phyloP scores from a whole-genome alignment of 2,888 invertebrate species.

The Pachydiplax longipennis region DNA sequence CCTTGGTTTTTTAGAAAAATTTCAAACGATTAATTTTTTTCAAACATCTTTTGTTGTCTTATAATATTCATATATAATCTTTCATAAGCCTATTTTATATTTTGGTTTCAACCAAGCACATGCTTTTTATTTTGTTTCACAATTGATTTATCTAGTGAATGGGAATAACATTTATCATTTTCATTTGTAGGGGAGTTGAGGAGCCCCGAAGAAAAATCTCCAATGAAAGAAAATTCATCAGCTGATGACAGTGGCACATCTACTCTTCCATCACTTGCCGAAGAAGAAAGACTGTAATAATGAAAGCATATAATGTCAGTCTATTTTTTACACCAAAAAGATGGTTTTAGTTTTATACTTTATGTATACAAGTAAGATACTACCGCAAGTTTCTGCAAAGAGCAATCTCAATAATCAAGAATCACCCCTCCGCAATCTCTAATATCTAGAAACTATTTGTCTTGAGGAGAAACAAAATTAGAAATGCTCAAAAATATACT shows the following conservation, averaged over 20 bases:
- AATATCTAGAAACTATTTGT: neutral
- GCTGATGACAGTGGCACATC: neutral
- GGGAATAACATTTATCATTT: neutral
- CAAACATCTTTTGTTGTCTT: neutral
- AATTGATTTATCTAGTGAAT: neutral
- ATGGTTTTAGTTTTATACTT: constrained; percentile 23
- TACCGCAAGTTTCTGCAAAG: neutral
- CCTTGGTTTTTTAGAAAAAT: too few relatives aligned
- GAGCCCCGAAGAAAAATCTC: neutral
- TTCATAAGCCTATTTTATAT: too few relatives aligned
- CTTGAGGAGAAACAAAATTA: neutral
- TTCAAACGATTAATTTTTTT: neutral
- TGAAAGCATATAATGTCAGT: neutral
- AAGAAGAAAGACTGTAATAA: constrained; percentile 41
- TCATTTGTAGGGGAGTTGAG: neutral
- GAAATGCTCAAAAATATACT: neutral
- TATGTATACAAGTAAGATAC: neutral
- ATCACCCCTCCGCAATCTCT: neutral
- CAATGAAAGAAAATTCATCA: neutral
- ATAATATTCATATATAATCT: neutral
- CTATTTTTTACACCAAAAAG: constrained; percentile 13
- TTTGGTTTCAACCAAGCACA: too few relatives aligned
- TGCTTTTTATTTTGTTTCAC: neutral
- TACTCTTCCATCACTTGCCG: neutral
- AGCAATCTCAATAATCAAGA: neutral